phyloP scores from a whole-genome alignment of 2,888 invertebrate genomes.

The Andrena bicolor region DNA sequence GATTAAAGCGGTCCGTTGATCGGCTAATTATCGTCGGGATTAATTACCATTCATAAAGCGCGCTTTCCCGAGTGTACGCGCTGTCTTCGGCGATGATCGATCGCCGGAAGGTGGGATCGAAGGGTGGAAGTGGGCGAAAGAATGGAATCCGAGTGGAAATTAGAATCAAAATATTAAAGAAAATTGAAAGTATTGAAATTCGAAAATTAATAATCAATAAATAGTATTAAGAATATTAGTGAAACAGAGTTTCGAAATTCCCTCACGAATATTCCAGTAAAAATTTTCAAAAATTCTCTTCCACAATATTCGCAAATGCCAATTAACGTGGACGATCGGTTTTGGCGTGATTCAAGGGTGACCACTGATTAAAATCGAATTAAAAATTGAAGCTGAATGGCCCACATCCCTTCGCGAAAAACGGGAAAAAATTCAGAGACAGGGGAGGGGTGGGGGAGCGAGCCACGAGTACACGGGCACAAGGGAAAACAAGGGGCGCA shows the following conservation, averaged over 20 bases:
- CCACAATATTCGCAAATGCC: background rate
- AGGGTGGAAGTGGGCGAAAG: background rate
- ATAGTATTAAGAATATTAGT: background rate
- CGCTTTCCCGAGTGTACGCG: background rate
- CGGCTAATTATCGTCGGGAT: conserved; percentile 2
- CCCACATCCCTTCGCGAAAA: background rate
- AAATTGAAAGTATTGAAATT: background rate
- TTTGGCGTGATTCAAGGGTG: too few species aligned
- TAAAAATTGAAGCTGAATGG: background rate
- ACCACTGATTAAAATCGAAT: background rate
- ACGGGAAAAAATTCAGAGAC: background rate
- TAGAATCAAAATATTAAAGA: background rate
- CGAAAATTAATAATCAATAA: background rate
- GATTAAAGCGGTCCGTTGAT: conserved; percentile 6
- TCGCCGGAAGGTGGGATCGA: background rate
- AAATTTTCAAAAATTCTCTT: background rate
- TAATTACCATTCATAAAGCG: background rate
- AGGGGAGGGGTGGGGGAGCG: conserved; percentile 25
- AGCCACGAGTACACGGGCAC: conserved; percentile 43
- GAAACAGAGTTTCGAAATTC: background rate
- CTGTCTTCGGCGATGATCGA: background rate
- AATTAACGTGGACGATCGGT: background rate
- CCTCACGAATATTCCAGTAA: background rate
- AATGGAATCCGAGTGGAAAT: background rate
- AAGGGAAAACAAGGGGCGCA: conserved; percentile 38